Conservation (phyloP, 2,888 invertebrate genomes). For the Volucella zonaria region DNA sequence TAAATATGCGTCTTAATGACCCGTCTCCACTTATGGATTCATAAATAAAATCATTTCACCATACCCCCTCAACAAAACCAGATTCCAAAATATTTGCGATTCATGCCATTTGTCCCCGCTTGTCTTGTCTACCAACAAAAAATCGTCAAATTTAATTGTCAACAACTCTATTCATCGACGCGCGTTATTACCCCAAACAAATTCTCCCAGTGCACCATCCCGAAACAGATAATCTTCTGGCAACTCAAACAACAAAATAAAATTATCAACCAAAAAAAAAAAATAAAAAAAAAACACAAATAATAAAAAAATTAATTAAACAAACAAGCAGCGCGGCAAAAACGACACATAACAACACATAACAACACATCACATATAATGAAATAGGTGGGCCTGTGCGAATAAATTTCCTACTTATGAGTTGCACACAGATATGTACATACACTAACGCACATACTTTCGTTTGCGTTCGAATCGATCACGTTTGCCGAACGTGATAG, state of each 20-base stretch:
- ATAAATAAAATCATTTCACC: too few species aligned
- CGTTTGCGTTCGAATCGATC: slow-evolving; percentile 54
- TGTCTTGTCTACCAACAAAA: neutral
- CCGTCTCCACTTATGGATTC: too few species aligned
- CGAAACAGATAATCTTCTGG: slow-evolving; percentile 30
- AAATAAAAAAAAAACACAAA: slow-evolving; percentile 3
- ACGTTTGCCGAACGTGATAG: slow-evolving; percentile 73
- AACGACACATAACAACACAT: slow-evolving; percentile 44
- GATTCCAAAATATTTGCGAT: too few species aligned
- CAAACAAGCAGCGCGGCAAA: slow-evolving; percentile 48
- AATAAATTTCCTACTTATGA: slow-evolving; percentile 45
- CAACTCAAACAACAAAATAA: slow-evolving; percentile 43
- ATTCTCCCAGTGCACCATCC: slow-evolving; percentile 46
- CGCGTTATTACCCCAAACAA: slow-evolving; percentile 36
- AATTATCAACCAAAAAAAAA: neutral
- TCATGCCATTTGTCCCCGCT: neutral
- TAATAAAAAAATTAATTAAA: slow-evolving; percentile 47
- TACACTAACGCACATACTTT: slow-evolving; percentile 28
- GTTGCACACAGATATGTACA: slow-evolving; percentile 19
- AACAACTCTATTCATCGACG: slow-evolving; percentile 29
- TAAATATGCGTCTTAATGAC: too few species aligned
- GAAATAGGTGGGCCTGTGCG: slow-evolving; percentile 68
- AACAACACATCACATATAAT: slow-evolving; percentile 28
- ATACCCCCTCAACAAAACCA: too few species aligned
- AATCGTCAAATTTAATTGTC: slow-evolving; percentile 23